phyloP scores from a whole-genome alignment of 64 coral and sea anemone genomes.

The Anthopleura sola region DNA sequence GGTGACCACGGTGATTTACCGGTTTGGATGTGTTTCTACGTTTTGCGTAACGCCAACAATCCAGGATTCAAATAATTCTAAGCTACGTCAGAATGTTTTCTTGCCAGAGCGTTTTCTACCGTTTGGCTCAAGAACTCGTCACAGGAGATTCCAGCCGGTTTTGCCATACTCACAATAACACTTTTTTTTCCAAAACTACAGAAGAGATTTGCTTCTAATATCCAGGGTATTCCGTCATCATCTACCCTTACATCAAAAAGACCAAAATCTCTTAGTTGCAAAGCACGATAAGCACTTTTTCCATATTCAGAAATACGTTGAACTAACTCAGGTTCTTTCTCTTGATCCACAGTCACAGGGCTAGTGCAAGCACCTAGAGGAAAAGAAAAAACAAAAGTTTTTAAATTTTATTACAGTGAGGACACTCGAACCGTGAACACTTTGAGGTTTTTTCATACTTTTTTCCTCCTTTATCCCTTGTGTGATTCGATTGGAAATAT shows the following conservation, averaged over 20 bases:
- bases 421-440: no score
- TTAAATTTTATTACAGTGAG: not conserved
- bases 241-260: slow-evolving; percentile 22
- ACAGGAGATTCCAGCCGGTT: not conserved
- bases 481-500: no score
- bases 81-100: no score
- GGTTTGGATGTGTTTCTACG: no score
- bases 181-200: slow-evolving; percentile 19
- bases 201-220: slow-evolving; percentile 30
- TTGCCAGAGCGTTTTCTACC: not conserved
- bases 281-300: slow-evolving; percentile 19
- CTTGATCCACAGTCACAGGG: not conserved
- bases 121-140: not conserved
- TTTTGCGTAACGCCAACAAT: no score
- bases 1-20: no score
- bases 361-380: not conserved
- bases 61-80: no score
- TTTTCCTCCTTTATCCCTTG: no score
- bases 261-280: slow-evolving; percentile 13
- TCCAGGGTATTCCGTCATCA: slow-evolving; percentile 1
- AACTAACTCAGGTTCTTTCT: slow-evolving; percentile 9
- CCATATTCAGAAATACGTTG: not conserved
- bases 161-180: not conserved
- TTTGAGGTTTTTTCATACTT: no score
- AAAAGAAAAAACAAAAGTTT: not conserved